Base-by-base conservation (phyloP, 2,888 invertebrate genomes). In the Formica aserva region DNA sequence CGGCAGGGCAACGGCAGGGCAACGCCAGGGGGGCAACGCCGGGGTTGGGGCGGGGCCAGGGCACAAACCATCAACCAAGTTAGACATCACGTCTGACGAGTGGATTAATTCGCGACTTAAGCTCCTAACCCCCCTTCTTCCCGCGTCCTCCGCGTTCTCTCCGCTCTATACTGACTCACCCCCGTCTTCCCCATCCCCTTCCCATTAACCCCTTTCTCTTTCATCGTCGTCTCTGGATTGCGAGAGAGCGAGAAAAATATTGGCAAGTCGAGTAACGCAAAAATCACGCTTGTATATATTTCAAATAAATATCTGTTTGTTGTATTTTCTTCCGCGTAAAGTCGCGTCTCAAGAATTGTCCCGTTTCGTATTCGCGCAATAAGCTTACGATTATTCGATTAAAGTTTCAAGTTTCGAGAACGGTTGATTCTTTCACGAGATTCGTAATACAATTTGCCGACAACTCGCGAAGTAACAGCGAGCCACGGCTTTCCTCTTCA, bases 41-140 rank as follows among this genome's bases (percentile, higher is more conserved):
- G 92, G 94, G 94, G 94, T 94, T 93, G 92, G 95, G 95, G 94
- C 95, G 94, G 95, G 95, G 94, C 94, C 94, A 95, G 95, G 94
- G 94, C 94, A 94, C 93, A 94, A 94, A 94, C 93, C 94, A 94
- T 94, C 94, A 94, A 94, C 94, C 94, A 94, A 94, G 94, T 94
- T 94, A 94, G 94, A 94, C 92, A 92, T 91, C 92, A 89, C 89
- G 91, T 88, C 87, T 87, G 88, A 87, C 88, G 88, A 85, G 72
- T 86, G 67, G 78, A 86, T 89, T 89, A 86, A 85, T 82, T 88
- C 86, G 89, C 89, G 88, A 82, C 89, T 89, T 89, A 89, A 87
- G 62, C 81, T 83, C 85, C 85, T 89, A 89, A 84, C 71, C 32
- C 69, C 26, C n/a, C 60, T 18, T 76, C 38, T 52, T 41, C 52